phyloP scores from a whole-genome alignment of 2,797 vertebrate species.

The Hydrocynus forskahlii region DNA sequence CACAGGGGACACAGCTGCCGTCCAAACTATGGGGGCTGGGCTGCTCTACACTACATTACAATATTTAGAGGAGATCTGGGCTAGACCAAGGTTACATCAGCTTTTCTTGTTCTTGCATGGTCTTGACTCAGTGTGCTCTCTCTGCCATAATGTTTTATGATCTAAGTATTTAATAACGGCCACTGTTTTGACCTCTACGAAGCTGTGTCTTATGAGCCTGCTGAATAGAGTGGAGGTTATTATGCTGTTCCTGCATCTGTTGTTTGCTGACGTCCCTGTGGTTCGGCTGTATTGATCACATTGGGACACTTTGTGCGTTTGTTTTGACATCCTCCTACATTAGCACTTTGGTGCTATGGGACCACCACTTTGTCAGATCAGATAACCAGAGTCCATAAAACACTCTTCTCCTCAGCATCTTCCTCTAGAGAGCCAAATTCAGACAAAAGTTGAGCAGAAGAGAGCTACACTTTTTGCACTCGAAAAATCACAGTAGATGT shows the following conservation, averaged over 20 bases:
- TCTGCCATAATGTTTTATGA: constrained; percentile 22
- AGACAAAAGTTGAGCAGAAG: constrained; percentile 54
- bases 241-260: constrained; percentile 17
- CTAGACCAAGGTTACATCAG: constrained; percentile 53
- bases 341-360: constrained; percentile 67
- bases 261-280: constrained; percentile 38
- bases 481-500: constrained; percentile 23
- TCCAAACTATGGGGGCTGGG: constrained; percentile 38
- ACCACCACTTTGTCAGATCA: constrained; percentile 67
- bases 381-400: constrained; percentile 65
- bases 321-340: constrained; percentile 69
- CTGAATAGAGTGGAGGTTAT: constrained; percentile 5
- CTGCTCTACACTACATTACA: constrained; percentile 38
- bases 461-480: constrained; percentile 36
- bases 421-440: constrained; percentile 50
- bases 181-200: constrained; percentile 20
- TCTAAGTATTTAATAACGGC: constrained; percentile 12
- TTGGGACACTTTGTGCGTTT: constrained; percentile 65
- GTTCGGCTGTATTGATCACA: constrained; percentile 63
- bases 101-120: constrained; percentile 12
- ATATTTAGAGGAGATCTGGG: constrained; percentile 53
- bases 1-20: constrained; percentile 42
- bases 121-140: constrained; percentile 20
- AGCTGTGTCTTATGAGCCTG: background rate
- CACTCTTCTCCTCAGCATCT: constrained; percentile 53